Base-by-base conservation (phyloP, 2,797 vertebrate genomes). In the Caiman crocodilus region DNA sequence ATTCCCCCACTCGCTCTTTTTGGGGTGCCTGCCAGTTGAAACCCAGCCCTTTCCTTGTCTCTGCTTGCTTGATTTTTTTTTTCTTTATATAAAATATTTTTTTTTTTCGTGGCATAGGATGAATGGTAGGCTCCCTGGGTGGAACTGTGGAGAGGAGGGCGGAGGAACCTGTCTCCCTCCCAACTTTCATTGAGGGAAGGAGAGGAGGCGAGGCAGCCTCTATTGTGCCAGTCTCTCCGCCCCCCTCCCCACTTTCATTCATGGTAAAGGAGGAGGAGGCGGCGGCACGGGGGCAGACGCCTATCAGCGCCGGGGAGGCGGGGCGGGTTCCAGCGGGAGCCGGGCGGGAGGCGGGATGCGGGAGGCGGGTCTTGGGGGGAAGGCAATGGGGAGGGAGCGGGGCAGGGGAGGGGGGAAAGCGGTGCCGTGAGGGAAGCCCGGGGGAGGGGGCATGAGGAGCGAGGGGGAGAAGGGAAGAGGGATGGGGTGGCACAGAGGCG, bases 211-310 rank as follows among this genome's bases (percentile, higher is more conserved):
- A 55, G 93, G 84, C 82, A 90, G 92, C 0, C 76, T 88, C 50
- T 5, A n/a, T 2, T 32, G 20, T 63, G 16, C 78, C 90, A 71
- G 17, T n/a, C 55, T 76, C 55, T 73, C 28, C 9, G 18, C 42
- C 26, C 35, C 4, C 28, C 92, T n/a, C 84, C 56, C 25, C 9
- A 25, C 59, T 93, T 73, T 91, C 91, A 84, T 92, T 95, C 91
- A 92, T n/a, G 50, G 28, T 65, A 88, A 82, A 77, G 90, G 67
- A 91, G 74, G 69, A 26, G 32, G 35, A 50, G 69, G 26, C 32
- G 21, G 58, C 7, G 32, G 61, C 3, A 71, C 25, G 10, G 2
- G 65, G 30, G 30, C 21, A 28, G 50, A 28, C 7, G 5, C 25
- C 73, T 26, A 10, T 55, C 5, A 9, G 73, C 59, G 59, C 59